Percentiles rank a stretch among this genome's conserved stretches.
Evolutionary conservation across 2,113 vertebrate genomes (phyloP).

Genomic region (Oreochromis spilurus): DNA sequence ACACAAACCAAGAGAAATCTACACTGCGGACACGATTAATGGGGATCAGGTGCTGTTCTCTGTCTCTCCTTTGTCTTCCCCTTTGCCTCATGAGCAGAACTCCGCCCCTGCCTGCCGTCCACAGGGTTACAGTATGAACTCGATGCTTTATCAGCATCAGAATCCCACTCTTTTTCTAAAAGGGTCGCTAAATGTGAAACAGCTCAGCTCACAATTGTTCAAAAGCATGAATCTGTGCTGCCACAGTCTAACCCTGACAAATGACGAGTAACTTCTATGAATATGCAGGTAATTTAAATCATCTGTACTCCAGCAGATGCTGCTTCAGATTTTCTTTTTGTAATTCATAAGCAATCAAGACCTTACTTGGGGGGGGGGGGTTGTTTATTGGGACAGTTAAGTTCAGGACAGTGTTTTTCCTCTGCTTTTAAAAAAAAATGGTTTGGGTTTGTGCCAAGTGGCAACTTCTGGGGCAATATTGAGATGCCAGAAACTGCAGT

Average conservation of each 20-base stretch:
- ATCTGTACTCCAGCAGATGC: accelerated
- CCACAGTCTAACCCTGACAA: neutral
- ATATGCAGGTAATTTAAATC: neutral
- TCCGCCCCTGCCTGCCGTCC: neutral
- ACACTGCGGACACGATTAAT: neutral
- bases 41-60: neutral
- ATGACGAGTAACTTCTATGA: neutral
- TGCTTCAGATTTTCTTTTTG: neutral
- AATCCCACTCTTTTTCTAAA: neutral
- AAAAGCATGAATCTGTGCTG: accelerated
- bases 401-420: neutral
- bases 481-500: neutral
- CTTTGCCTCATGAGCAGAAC: neutral
- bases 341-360: neutral
- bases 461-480: neutral
- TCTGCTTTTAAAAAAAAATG: neutral
- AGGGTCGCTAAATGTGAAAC: neutral
- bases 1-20: neutral
- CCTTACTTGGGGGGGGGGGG: neutral
- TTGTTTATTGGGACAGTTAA: neutral
- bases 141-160: accelerated
- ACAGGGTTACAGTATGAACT: neutral
- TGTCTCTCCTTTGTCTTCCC: neutral
- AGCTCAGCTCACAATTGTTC: accelerated
- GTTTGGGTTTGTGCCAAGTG: neutral